Percentiles rank a stretch among this genome's conserved stretches.
Conservation (phyloP, 2,888 invertebrate species). For the Acanthosoma haemorrhoidale region DNA sequence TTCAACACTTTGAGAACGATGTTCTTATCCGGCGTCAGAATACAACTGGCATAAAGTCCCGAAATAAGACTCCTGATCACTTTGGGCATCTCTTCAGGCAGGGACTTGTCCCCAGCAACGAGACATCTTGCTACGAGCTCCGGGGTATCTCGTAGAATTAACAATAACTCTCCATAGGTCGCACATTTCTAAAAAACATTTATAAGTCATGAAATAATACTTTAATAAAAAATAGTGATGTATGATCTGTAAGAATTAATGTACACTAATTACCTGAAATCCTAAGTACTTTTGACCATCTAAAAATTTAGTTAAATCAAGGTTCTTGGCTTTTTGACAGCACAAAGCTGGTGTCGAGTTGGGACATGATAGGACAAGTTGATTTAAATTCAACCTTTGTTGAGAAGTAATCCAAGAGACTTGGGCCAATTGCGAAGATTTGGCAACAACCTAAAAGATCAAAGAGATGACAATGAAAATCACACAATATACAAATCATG, state of each 20-base stretch:
- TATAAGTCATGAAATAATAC: background rate
- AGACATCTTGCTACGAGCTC: conserved; percentile 64
- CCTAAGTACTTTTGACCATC: conserved; percentile 78
- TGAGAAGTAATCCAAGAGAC: conserved; percentile 83
- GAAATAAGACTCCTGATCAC: conserved; percentile 56
- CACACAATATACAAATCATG: background rate
- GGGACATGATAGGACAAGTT: conserved; percentile 65
- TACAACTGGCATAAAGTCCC: conserved; percentile 66
- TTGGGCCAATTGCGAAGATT: conserved; percentile 59
- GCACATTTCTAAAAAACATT: conserved; percentile 50
- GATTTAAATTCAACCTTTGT: conserved; percentile 74
- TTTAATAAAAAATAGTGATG: background rate
- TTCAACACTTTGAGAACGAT: conserved; percentile 59
- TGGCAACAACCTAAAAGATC: conserved; percentile 49
- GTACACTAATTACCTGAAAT: conserved; percentile 60
- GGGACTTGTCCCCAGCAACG: conserved; percentile 59
- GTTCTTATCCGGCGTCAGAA: conserved; percentile 69
- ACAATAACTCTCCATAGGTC: conserved; percentile 64
- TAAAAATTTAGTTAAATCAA: conserved; percentile 62
- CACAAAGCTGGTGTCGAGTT: conserved; percentile 72
- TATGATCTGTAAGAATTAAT: background rate
- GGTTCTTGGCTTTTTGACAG: conserved; percentile 62
- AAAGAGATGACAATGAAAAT: conserved; percentile 4
- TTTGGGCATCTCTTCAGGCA: conserved; percentile 48
- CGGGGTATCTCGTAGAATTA: conserved; percentile 62